Base-by-base conservation (phyloP, 2,797 vertebrate genomes). In the Hephaestus fuliginosus region DNA sequence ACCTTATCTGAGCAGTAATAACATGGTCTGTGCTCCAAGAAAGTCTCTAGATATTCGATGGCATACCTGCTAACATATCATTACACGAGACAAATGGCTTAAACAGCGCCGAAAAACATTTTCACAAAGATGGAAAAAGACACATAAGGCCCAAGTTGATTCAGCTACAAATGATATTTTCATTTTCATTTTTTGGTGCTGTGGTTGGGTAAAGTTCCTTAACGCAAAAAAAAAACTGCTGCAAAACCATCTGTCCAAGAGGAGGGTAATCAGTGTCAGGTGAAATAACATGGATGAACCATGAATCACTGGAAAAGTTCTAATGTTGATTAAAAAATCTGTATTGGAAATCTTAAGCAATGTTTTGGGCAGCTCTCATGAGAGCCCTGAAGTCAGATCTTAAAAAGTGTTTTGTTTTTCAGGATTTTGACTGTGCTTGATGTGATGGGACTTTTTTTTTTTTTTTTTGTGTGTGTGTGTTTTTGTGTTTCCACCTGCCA, bases 181-280 rank as follows among this genome's bases (percentile, higher is more conserved):
- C 53, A 22, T 82, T 87, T 82, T 86, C 51, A 48, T 78, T 76
- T 83, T 76, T 83, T 57, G 28, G 28, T 75, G 70, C 81, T 80
- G 76, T 8, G 22, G 74, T 88, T 58, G 67, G 76, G 55, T 79
- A 14, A 78, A 82, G 80, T 84, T 73, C 49, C 58, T 83, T 33
- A 63, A 49, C 28, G 39, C 69, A 66, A 33, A 33, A 33, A 33
- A 33, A 33, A 33, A 33, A 73, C 70, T 81, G 79, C 81, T 77
- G 78, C 36, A 41, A 57, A 82, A 63, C 63, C 84, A 81, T 92
- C 78, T 83, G 81, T 88, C 76, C 74, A 73, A 62, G 65, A 74
- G 78, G 64, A 88, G 51, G 74, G 76, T 89, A 90, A 94, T 93
- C 84, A 84, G 78, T 84, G 84, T 94, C 90, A 87, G 83, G 85